Percentiles rank a stretch among this genome's conserved stretches.
Conservation (phyloP, 2,113 vertebrate genomes). For the Neogobius melanostomus region DNA sequence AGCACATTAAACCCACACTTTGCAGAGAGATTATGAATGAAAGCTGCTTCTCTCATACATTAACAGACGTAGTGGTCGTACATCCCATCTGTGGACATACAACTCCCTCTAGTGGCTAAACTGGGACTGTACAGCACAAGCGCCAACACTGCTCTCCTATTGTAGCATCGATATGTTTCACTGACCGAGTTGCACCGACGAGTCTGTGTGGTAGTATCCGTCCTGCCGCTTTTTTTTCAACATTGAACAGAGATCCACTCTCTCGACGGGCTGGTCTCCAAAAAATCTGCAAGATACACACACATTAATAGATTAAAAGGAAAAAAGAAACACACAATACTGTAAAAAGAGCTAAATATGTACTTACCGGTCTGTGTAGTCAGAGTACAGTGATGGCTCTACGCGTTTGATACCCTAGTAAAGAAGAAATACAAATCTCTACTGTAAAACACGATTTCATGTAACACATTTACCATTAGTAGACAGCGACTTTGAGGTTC, state of each 20-base stretch:
- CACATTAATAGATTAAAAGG: slow-evolving; percentile 25
- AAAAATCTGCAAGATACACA: slow-evolving; percentile 70
- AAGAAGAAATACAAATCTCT: background rate
- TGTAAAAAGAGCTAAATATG: background rate
- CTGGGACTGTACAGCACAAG: background rate
- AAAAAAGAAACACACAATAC: background rate
- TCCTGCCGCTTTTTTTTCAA: slow-evolving; percentile 88
- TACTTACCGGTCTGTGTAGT: slow-evolving; percentile 62
- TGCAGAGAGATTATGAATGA: background rate
- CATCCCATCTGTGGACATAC: background rate
- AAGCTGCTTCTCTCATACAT: background rate
- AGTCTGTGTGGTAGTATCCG: slow-evolving; percentile 93
- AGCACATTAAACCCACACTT: background rate
- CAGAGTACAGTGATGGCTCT: slow-evolving; percentile 81
- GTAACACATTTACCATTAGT: too few relatives aligned
- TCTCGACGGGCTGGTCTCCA: slow-evolving; percentile 84
- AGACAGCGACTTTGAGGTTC: too few relatives aligned
- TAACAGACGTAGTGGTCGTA: background rate
- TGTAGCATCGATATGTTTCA: slow-evolving; percentile 19
- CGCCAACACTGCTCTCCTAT: background rate
- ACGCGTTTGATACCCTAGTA: slow-evolving; percentile 90
- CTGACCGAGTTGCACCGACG: slow-evolving; percentile 87
- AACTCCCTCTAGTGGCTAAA: slow-evolving; percentile 46
- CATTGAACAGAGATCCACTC: slow-evolving; percentile 96
- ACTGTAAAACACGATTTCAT: too few relatives aligned